Conservation (phyloP, 2,113 vertebrate species). For the Neolamprologus hecqui region DNA sequence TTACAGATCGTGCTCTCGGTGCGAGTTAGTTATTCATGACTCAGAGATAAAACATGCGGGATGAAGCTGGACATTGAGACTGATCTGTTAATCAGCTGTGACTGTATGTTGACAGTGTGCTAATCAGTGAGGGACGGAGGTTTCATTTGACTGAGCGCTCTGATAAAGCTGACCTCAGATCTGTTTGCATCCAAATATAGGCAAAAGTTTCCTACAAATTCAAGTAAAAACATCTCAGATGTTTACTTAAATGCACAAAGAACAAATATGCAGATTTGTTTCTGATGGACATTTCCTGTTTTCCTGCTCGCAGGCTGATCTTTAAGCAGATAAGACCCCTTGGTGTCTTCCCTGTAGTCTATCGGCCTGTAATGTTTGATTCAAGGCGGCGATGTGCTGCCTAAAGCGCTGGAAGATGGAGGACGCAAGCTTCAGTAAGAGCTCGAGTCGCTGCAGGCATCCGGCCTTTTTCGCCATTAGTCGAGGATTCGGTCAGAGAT, state of each 20-base stretch:
- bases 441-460: background rate
- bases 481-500: background rate
- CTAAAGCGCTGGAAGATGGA: background rate
- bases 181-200: rapidly evolving
- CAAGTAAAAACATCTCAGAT: background rate
- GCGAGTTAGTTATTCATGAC: background rate
- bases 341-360: background rate
- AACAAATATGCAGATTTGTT: background rate
- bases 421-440: background rate
- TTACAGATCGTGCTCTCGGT: rapidly evolving
- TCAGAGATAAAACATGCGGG: background rate
- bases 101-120: background rate
- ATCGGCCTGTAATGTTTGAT: background rate
- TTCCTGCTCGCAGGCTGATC: background rate
- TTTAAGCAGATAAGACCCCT: background rate
- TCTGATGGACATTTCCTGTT: slow-evolving; percentile 7
- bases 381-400: background rate
- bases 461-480: background rate
- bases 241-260: background rate
- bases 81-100: background rate
- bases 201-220: rapidly evolving
- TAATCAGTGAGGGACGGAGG: background rate
- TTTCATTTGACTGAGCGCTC: rapidly evolving
- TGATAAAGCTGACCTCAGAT: background rate
- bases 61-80: background rate